These are phyloP conservation scores for Solea senegalensis DNA, from an alignment of 2,113 vertebrate species.

Conservation along the genomic window DNA sequence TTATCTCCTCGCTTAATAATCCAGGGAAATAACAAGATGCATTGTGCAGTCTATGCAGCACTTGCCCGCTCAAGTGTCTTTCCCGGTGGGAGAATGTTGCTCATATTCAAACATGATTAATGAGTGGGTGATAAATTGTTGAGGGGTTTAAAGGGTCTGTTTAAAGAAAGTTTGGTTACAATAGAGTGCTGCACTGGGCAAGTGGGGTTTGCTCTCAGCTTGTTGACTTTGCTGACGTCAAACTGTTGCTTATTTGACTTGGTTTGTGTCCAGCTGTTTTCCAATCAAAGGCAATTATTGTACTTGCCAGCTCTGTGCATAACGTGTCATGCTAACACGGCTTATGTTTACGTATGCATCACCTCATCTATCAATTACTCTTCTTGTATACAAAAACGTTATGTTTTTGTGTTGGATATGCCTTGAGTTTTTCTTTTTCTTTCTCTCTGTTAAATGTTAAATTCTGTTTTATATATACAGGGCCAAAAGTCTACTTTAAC, in stretches of 20 bases:
- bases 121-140: constrained; percentile 33
- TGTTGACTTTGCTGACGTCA: constrained; percentile 52
- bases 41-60: constrained; percentile 36
- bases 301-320: background rate
- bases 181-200: constrained; percentile 41
- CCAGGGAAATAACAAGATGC: constrained; percentile 56
- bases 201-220: constrained; percentile 31
- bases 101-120: constrained; percentile 36
- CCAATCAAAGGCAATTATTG: constrained; percentile 26
- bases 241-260: constrained; percentile 51
- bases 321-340: background rate
- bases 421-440: no score
- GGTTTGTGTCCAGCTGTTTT: constrained; percentile 27
- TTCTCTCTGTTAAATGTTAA: no score
- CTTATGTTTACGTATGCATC: no score
- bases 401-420: no score
- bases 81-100: constrained; percentile 17
- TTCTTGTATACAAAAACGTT: no score
- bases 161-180: constrained; percentile 39
- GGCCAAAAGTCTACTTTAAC: no score
- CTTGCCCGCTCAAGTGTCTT: constrained; percentile 26
- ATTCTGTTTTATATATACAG: no score
- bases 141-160: constrained; percentile 41
- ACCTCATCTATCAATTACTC: no score
- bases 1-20: constrained; percentile 27